A percentile compares a stretch with the other conserved stretches of the same genome.
Conservation (phyloP, 1,140 invertebrate genomes). For the Leptopilina clavipes region DNA sequence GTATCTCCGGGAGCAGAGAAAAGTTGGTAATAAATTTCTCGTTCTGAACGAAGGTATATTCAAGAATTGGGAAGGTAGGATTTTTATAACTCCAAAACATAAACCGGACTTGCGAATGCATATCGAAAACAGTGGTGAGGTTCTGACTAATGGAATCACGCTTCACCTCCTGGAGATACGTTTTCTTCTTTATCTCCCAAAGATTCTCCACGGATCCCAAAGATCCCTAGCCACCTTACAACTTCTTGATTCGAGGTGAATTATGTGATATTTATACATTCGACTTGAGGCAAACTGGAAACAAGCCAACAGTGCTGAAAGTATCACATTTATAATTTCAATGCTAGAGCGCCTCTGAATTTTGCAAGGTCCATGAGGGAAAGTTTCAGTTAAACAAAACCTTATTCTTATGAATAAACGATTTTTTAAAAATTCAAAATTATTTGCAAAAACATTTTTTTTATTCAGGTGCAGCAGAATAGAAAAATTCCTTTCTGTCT, state of each 20-base stretch:
- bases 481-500: too few species aligned
- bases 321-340: conserved; percentile 55
- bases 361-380: not conserved
- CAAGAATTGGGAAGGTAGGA: conserved; percentile 12
- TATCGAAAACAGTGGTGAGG: conserved; percentile 52
- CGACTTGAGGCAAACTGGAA: conserved; percentile 50
- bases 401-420: too few species aligned
- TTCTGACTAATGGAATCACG: conserved; percentile 71
- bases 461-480: too few species aligned
- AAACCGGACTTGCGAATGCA: conserved; percentile 16
- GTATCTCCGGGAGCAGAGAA: conserved; percentile 32
- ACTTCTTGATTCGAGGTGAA: conserved; percentile 48
- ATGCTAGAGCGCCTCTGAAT: conserved; percentile 4
- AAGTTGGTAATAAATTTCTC: conserved; percentile 27
- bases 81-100: conserved; percentile 1
- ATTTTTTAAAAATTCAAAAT: too few species aligned
- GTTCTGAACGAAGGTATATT: not conserved
- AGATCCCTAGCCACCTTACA: conserved; percentile 47
- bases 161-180: conserved; percentile 67
- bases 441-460: too few species aligned
- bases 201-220: conserved; percentile 37
- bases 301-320: conserved; percentile 64
- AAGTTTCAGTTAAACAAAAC: not conserved
- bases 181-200: conserved; percentile 47
- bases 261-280: conserved; percentile 66